Percentiles rank a stretch among this genome's conserved stretches.
phyloP scores from a whole-genome alignment of 1,140 invertebrate species.

The Mamestra configurata region DNA sequence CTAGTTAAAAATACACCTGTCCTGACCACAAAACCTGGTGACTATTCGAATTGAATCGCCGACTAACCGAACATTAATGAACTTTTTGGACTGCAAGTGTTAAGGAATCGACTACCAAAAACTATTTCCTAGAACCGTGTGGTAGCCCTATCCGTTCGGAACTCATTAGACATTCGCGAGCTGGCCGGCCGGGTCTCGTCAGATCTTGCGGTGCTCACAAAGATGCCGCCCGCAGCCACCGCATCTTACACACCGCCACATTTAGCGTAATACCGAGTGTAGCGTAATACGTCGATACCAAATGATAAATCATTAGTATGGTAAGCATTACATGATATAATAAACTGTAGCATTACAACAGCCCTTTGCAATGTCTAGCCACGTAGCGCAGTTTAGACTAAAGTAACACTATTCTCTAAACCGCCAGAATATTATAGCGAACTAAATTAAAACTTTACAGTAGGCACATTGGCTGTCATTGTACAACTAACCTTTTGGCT shows the following conservation, averaged over 20 bases:
- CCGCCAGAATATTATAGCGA: too few relatives aligned
- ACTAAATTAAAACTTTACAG: too few relatives aligned
- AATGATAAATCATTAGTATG: constrained; percentile 48
- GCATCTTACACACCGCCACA: constrained; percentile 41
- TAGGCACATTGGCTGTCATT: too few relatives aligned
- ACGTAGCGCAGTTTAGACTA: background rate
- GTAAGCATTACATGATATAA: constrained; percentile 41
- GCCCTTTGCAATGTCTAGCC: background rate
- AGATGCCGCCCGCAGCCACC: constrained; percentile 48
- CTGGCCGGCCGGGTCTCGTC: constrained; percentile 49
- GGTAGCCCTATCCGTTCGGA: constrained; percentile 58
- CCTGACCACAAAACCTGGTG: too few relatives aligned
- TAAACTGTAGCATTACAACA: background rate
- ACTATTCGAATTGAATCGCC: background rate
- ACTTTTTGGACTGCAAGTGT: background rate
- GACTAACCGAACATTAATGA: background rate
- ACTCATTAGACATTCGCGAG: constrained; percentile 72
- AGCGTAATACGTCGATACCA: constrained; percentile 40
- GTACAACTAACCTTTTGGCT: too few relatives aligned
- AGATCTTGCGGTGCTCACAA: constrained; percentile 46
- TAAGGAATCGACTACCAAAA: background rate
- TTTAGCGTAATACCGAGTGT: constrained; percentile 39
- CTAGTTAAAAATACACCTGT: too few relatives aligned
- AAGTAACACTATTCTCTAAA: too few relatives aligned
- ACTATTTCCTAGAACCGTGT: constrained; percentile 15